These are phyloP conservation scores for Numenius phaeopus DNA, from an alignment of 2,797 vertebrate genomes.

Conservation along the genomic window DNA sequence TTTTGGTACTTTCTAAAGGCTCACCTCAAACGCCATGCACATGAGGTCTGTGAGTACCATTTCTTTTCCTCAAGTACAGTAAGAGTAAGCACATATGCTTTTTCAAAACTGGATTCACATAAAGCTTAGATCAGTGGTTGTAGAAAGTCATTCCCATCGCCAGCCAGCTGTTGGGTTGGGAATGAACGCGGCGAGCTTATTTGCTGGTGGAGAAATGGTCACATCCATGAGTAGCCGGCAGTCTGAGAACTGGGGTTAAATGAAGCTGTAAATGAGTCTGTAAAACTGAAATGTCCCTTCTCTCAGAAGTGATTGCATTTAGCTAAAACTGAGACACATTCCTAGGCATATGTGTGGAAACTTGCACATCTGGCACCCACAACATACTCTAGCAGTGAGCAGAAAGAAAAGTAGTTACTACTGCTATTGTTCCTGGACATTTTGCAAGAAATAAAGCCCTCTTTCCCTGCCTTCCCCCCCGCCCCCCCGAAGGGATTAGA, in stretches of 20 bases:
- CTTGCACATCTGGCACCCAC: conserved; percentile 34
- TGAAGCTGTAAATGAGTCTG: neutral
- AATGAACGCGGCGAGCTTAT: neutral
- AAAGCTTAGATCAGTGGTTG: neutral
- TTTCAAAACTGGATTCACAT: neutral
- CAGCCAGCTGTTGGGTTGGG: neutral
- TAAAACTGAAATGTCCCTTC: neutral
- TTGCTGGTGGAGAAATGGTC: neutral
- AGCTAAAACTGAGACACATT: neutral
- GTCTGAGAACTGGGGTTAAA: neutral
- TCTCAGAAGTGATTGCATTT: neutral
- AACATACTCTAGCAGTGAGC: neutral
- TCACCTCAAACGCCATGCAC: neutral
- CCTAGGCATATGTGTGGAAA: conserved; percentile 5
- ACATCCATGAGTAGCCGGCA: neutral
- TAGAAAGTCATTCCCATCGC: neutral
- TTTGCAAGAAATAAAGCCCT: neutral
- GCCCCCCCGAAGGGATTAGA: neutral
- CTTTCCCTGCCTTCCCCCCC: neutral
- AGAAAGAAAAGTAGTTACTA: conserved; percentile 16
- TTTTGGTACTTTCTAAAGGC: neutral
- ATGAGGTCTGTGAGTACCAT: neutral
- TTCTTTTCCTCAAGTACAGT: neutral
- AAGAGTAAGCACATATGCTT: neutral
- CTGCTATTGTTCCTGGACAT: conserved; percentile 32